Conservation (phyloP, 2,113 vertebrate genomes). For the Spea multiplicata region DNA sequence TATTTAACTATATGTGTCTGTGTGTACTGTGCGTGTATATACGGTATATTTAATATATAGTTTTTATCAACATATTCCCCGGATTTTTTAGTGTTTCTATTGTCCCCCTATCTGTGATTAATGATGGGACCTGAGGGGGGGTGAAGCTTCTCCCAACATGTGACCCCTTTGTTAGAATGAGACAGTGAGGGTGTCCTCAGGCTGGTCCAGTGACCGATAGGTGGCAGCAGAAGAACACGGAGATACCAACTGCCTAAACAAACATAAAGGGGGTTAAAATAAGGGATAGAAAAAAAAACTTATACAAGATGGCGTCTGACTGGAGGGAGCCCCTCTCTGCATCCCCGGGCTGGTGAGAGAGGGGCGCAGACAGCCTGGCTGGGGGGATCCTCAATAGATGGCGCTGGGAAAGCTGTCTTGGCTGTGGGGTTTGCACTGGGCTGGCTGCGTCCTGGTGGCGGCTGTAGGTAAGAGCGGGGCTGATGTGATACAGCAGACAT, state of each 20-base stretch:
- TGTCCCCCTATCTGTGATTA: conserved; percentile 16
- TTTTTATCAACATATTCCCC: too few relatives aligned
- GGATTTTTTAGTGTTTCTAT: not conserved
- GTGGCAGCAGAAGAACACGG: conserved; percentile 38
- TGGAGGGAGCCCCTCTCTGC: conserved; percentile 47
- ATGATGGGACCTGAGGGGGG: conserved; percentile 7
- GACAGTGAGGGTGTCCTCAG: conserved; percentile 44
- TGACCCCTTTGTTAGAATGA: conserved; percentile 44
- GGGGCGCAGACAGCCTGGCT: conserved; percentile 28
- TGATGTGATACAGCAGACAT: not conserved
- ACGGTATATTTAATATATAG: not conserved
- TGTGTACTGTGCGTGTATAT: too few relatives aligned
- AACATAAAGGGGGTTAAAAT: conserved; percentile 47
- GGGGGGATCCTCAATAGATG: conserved; percentile 28
- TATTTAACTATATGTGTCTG: too few relatives aligned
- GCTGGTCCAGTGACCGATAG: conserved; percentile 39
- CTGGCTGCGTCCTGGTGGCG: conserved; percentile 40
- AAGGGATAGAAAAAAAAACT: conserved; percentile 24
- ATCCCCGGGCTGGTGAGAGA: conserved; percentile 39
- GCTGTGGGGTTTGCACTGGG: conserved; percentile 45
- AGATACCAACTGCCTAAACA: conserved; percentile 43
- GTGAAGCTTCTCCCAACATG: conserved; percentile 35
- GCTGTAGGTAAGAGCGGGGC: conserved; percentile 42
- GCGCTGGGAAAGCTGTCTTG: conserved; percentile 36
- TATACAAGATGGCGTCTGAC: conserved; percentile 47